Conservation (phyloP, 2,113 vertebrate species). For the Erinaceus europaeus region DNA sequence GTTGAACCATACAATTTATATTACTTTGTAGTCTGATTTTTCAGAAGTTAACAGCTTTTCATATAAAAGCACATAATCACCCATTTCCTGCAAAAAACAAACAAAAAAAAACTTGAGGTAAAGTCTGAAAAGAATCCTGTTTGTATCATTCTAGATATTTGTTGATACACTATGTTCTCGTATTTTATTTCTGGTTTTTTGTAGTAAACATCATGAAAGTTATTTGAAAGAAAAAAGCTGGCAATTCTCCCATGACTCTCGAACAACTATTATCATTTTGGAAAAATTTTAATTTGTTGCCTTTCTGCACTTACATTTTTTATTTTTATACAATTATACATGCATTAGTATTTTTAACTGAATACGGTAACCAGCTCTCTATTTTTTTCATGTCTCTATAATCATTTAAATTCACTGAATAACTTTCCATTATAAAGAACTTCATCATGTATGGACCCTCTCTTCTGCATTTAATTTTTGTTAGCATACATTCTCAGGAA, state of each 20-base stretch:
- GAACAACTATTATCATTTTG: neutral
- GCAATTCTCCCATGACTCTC: neutral
- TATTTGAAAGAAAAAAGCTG: neutral
- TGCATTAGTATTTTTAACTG: conserved; percentile 12
- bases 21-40: neutral
- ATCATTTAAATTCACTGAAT: conserved; percentile 5
- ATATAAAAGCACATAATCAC: neutral
- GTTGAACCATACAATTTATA: neutral
- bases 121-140: neutral
- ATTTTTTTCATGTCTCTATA: neutral
- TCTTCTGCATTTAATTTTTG: neutral
- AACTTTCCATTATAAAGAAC: neutral
- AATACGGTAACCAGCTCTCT: neutral
- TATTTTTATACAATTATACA: neutral
- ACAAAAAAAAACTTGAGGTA: neutral
- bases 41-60: neutral
- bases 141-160: neutral
- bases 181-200: conserved; percentile 20
- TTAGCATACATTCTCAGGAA: neutral
- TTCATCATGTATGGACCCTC: neutral
- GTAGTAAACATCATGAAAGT: neutral
- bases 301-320: neutral
- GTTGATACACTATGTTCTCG: neutral
- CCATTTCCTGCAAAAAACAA: neutral
- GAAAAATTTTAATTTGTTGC: neutral